Evolutionary conservation across 2,113 vertebrate species (phyloP), one percentile per base, ranked within the genome.

Genomic region (Tachysurus fulvidraco): DNA sequence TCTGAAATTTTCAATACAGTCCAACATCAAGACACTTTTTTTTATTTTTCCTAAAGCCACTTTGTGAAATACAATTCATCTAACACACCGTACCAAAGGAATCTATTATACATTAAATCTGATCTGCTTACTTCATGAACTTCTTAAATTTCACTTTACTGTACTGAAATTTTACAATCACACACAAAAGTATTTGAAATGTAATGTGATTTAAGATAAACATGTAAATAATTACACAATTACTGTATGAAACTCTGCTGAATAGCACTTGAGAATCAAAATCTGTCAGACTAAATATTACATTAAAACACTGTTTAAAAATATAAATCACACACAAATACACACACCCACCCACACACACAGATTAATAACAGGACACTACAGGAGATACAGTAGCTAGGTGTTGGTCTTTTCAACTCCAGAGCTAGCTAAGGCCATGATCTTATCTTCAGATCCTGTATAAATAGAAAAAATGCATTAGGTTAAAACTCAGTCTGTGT

Each of bases 401-500:
- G 95, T 94, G 81, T 97, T 96, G 44, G 94, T 94, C 91, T 97
- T 98, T 91, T 94, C 96, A 89, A 99, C 97, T 87, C 97, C 97
- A 90, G 96, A 96, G 93, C 96, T 97, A 55, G 98, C 98, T 90
- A 99, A 94, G 90, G 98, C 98, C 93, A 99, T 93, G 88, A 99
- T 97, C 93, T 99, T 99, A 92, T 98, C 98, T 92, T 97, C 98
- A 11, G 97, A 98, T 36, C 98, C 98, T 99, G 81, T 77, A 90
- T 91, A 76, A 88, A 65, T 88, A 71, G 13, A 16, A 1, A 87
- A 84, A 0, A 88, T 13, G 4, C 13, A 36, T 67, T 5, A 67
- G 62, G 62, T 69, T 83, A 65, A 83, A 83, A 65, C 60, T 65
- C 41, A 1, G 11, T 21, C 30, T 28, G 30, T 59, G 11, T 17